A percentile compares a stretch with the other conserved stretches of the same genome.
Conservation (phyloP, 2,888 invertebrate species). For the Orthosia incerta region DNA sequence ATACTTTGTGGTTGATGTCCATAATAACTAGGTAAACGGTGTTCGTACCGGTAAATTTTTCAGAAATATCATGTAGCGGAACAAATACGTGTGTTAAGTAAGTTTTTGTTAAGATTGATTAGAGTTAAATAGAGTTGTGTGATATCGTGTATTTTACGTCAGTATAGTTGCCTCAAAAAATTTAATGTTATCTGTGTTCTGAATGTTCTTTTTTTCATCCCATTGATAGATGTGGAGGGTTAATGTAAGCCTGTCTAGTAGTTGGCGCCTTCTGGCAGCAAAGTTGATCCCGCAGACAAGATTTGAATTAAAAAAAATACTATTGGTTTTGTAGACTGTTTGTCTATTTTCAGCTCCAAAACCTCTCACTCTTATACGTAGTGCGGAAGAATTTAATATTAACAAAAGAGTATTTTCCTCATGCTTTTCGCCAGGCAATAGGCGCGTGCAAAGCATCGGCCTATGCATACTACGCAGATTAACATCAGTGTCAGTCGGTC, state of each 20-base stretch:
- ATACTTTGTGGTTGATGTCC: slow-evolving; percentile 64
- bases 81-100: slow-evolving; percentile 25
- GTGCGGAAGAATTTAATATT: background rate
- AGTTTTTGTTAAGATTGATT: slow-evolving; percentile 25
- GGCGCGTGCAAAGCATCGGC: background rate
- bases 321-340: too few relatives aligned
- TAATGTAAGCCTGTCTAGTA: too few relatives aligned
- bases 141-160: background rate
- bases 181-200: too few relatives aligned
- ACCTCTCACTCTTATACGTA: too few relatives aligned
- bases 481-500: background rate
- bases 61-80: slow-evolving; percentile 21
- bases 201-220: too few relatives aligned
- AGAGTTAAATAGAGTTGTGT: background rate
- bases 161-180: too few relatives aligned
- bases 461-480: background rate
- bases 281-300: too few relatives aligned
- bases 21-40: slow-evolving; percentile 59
- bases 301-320: too few relatives aligned
- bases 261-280: too few relatives aligned
- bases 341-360: background rate
- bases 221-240: too few relatives aligned
- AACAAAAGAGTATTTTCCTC: background rate
- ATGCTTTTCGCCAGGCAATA: background rate
- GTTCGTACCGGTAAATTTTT: slow-evolving; percentile 51